phyloP scores from a whole-genome alignment of 2,113 vertebrate genomes.

The Murina feae region DNA sequence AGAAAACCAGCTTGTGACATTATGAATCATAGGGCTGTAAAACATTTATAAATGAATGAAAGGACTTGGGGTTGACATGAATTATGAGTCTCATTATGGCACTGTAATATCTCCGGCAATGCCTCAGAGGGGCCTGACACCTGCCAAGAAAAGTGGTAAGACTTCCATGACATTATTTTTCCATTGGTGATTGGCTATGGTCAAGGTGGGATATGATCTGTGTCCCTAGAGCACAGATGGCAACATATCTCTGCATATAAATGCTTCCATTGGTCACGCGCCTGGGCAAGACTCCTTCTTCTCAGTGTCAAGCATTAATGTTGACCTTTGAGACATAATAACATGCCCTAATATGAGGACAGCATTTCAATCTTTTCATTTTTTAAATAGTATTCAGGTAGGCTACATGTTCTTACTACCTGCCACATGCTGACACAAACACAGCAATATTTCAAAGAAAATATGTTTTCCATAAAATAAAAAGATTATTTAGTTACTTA shows the following conservation, averaged over 20 bases:
- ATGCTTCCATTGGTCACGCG: slow-evolving; percentile 10
- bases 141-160: slow-evolving; percentile 44
- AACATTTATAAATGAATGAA: slow-evolving; percentile 75
- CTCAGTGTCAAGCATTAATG: background rate
- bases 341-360: background rate
- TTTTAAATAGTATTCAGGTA: background rate
- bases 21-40: slow-evolving; percentile 66
- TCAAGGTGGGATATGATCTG: slow-evolving; percentile 7
- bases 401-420: background rate
- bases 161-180: slow-evolving; percentile 55
- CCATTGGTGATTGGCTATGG: slow-evolving; percentile 17
- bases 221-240: background rate
- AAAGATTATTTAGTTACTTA: background rate
- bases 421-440: background rate
- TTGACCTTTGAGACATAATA: slow-evolving; percentile 50
- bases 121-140: slow-evolving; percentile 28
- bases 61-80: slow-evolving; percentile 63
- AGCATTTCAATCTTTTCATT: slow-evolving; percentile 27
- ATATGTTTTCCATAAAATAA: background rate
- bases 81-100: slow-evolving; percentile 68
- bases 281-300: background rate
- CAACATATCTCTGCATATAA: slow-evolving; percentile 1
- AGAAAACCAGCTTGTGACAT: slow-evolving; percentile 52
- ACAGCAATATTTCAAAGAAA: background rate
- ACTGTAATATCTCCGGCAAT: slow-evolving; percentile 56